phyloP scores from a whole-genome alignment of 35 echinoderm and acorn worm genomes.

The Nesometra sesokonis region DNA sequence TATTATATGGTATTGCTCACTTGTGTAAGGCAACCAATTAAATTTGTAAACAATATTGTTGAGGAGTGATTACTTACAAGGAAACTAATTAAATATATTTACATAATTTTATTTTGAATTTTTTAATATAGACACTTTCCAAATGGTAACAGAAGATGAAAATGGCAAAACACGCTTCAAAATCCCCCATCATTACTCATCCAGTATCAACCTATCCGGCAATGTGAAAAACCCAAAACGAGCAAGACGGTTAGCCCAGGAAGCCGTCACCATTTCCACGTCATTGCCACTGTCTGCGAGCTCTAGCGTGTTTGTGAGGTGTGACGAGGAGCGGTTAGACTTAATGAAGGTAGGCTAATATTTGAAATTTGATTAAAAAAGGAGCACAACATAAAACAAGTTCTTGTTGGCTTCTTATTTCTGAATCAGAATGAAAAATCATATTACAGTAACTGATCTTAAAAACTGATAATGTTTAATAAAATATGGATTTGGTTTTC shows the following conservation, averaged over 20 bases:
- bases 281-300: slow-evolving; percentile 89
- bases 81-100: no score
- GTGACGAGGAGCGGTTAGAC: slow-evolving; percentile 94
- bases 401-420: no score
- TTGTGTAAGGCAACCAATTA: no score
- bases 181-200: slow-evolving; percentile 74
- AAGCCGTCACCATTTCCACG: slow-evolving; percentile 85
- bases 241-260: slow-evolving; percentile 80
- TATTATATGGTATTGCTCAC: no score
- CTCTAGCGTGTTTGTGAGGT: slow-evolving; percentile 88
- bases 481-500: no score
- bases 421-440: no score
- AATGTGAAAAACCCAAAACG: slow-evolving; percentile 79
- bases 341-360: slow-evolving; percentile 84
- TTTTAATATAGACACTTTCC: slow-evolving; percentile 58
- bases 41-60: no score
- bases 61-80: no score
- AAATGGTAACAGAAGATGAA: slow-evolving; percentile 79
- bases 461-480: no score
- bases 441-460: no score
- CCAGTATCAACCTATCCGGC: slow-evolving; percentile 74
- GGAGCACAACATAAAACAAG: no score
- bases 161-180: slow-evolving; percentile 78
- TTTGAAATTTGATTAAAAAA: no score
- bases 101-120: neutral